These are phyloP conservation scores for Phasia obesa DNA, from an alignment of 2,888 invertebrate genomes.

Conservation along the genomic window DNA sequence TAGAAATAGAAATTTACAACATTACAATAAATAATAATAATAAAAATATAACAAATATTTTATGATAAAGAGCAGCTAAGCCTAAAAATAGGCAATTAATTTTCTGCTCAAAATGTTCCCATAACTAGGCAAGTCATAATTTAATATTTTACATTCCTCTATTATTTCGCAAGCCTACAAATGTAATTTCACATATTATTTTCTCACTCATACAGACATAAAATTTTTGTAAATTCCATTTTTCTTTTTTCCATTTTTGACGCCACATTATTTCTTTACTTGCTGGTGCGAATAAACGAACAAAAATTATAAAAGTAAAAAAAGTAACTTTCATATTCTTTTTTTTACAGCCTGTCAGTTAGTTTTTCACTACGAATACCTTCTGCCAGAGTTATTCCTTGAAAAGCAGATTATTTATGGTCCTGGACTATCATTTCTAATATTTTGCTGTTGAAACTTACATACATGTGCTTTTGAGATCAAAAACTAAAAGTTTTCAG, in stretches of 20 bases:
- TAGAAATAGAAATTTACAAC: not conserved
- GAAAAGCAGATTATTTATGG: constrained; percentile 62
- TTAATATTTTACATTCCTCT: no score
- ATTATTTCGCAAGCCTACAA: no score
- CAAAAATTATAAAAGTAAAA: constrained; percentile 14
- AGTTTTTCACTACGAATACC: not conserved
- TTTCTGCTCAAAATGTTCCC: not conserved
- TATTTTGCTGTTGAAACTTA: constrained; percentile 42
- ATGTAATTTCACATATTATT: not conserved
- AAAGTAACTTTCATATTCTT: constrained; percentile 8
- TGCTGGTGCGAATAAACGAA: constrained; percentile 19
- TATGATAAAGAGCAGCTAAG: not conserved
- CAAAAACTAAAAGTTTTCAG: constrained; percentile 1
- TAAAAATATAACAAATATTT: not conserved
- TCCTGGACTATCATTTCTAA: constrained; percentile 51
- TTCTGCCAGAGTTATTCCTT: constrained; percentile 11
- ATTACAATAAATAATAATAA: not conserved
- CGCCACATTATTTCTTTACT: constrained; percentile 3
- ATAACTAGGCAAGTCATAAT: constrained; percentile 1
- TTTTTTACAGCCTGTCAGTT: constrained; percentile 37
- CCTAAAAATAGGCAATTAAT: not conserved
- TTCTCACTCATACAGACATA: not conserved
- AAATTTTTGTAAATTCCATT: not conserved
- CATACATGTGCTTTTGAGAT: constrained; percentile 14
- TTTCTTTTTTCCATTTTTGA: not conserved